Evolutionary conservation across 2,888 invertebrate species (phyloP).

Genomic region (Rhingia rostrata): DNA sequence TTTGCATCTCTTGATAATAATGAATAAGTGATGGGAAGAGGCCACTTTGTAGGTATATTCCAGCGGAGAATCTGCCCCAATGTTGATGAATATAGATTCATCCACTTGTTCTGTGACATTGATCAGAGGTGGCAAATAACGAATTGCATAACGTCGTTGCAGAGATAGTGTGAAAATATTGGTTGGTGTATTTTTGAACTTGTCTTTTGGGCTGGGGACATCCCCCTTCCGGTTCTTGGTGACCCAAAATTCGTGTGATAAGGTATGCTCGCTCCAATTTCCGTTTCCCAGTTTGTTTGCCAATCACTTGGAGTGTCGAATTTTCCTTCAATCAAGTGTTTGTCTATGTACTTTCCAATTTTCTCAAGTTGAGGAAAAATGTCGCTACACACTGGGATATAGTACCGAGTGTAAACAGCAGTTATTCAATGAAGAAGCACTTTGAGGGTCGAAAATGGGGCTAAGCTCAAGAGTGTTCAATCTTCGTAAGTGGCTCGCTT

Average conservation of each 20-base stretch:
- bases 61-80: neutral
- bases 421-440: constrained; percentile 28
- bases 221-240: neutral
- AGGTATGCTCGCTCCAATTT: constrained; percentile 49
- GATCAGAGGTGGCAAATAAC: constrained; percentile 5
- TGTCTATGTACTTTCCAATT: constrained; percentile 71
- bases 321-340: constrained; percentile 73
- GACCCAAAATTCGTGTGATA: constrained; percentile 57
- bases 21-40: constrained; percentile 48
- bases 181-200: constrained; percentile 25
- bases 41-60: constrained; percentile 30
- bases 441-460: constrained; percentile 49
- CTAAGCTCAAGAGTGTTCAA: constrained; percentile 61
- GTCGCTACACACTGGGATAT: constrained; percentile 23
- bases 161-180: constrained; percentile 7
- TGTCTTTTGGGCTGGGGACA: constrained; percentile 1
- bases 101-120: constrained; percentile 51
- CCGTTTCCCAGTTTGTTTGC: constrained; percentile 44
- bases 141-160: neutral
- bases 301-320: constrained; percentile 72
- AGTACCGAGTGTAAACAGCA: constrained; percentile 40
- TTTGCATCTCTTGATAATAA: constrained; percentile 62
- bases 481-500: constrained; percentile 53
- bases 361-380: constrained; percentile 50
- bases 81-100: constrained; percentile 20